Percentiles rank a stretch among this genome's conserved stretches.
phyloP scores from a whole-genome alignment of 1,140 invertebrate genomes.

The Aradophagus sp. region DNA sequence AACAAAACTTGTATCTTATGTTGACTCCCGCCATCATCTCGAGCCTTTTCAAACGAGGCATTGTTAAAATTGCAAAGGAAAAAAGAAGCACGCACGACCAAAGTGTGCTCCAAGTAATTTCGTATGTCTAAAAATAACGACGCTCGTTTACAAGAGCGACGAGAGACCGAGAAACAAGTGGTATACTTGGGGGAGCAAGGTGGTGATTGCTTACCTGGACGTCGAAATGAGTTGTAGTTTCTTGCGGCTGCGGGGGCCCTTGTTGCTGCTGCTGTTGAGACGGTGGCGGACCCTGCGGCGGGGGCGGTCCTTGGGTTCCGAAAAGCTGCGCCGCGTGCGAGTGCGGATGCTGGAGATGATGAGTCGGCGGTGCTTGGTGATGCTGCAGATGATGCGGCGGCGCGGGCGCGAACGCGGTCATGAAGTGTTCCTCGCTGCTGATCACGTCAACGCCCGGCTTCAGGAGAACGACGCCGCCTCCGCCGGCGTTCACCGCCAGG shows the following conservation, averaged over 20 bases:
- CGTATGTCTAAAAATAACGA: slow-evolving; percentile 48
- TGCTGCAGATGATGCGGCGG: slow-evolving; percentile 76
- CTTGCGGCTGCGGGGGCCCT: slow-evolving; percentile 71
- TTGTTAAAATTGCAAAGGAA: slow-evolving; percentile 41
- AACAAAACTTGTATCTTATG: too few species aligned
- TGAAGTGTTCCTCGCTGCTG: slow-evolving; percentile 74
- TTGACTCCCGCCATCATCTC: too few species aligned
- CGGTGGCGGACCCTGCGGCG: slow-evolving; percentile 70
- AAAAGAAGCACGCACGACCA: too few species aligned
- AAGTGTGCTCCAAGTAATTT: slow-evolving; percentile 37
- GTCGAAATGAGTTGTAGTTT: slow-evolving; percentile 75
- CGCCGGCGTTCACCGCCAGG: slow-evolving; percentile 68
- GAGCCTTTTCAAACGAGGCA: slow-evolving; percentile 9
- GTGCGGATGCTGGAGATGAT: slow-evolving; percentile 73
- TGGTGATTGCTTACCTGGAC: slow-evolving; percentile 73
- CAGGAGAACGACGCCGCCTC: slow-evolving; percentile 72
- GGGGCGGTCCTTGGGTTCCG: slow-evolving; percentile 74
- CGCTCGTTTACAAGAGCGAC: slow-evolving; percentile 32
- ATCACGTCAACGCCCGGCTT: slow-evolving; percentile 77
- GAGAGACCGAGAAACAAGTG: slow-evolving; percentile 6
- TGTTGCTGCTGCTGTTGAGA: slow-evolving; percentile 79
- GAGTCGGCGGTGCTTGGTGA: slow-evolving; percentile 73
- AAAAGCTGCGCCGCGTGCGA: slow-evolving; percentile 73
- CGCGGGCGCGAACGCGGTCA: slow-evolving; percentile 77
- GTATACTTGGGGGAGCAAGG: slow-evolving; percentile 13